A percentile compares a stretch with the other conserved stretches of the same genome.
Conservation (phyloP, 1,140 invertebrate genomes). For the Glossosoma conforme region DNA sequence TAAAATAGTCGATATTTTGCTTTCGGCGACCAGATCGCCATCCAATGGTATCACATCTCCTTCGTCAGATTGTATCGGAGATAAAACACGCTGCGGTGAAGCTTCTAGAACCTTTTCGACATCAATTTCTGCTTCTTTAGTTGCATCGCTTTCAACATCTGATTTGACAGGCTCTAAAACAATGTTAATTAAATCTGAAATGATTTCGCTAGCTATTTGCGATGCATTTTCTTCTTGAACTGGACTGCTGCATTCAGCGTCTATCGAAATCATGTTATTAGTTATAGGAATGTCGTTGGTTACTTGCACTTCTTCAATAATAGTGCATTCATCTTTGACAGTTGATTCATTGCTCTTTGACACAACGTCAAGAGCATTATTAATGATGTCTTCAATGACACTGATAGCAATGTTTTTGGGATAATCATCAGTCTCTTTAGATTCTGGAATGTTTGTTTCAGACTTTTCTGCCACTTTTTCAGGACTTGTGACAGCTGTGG, state of each 20-base stretch:
- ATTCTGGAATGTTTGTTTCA: conserved; percentile 47
- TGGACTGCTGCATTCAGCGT: conserved; percentile 8
- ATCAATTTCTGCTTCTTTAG: conserved; percentile 33
- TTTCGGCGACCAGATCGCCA: conserved; percentile 40
- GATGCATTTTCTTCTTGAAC: conserved; percentile 8
- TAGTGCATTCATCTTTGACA: too few species aligned
- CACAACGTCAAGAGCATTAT: conserved; percentile 47
- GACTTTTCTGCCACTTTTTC: conserved; percentile 48
- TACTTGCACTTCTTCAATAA: too few species aligned
- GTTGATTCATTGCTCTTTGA: neutral
- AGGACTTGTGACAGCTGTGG: conserved; percentile 52
- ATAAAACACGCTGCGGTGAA: conserved; percentile 24
- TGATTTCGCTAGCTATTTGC: conserved; percentile 16
- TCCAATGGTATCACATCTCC: conserved; percentile 44
- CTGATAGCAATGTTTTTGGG: conserved; percentile 45
- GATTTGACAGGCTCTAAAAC: conserved; percentile 2
- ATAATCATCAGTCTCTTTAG: conserved; percentile 53
- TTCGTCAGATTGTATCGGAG: conserved; percentile 41
- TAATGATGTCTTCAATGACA: conserved; percentile 47
- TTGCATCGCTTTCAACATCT: neutral
- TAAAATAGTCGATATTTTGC: conserved; percentile 21
- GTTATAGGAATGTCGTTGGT: neutral
- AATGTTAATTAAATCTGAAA: conserved; percentile 13
- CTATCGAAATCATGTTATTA: conserved; percentile 9
- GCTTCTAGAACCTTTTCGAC: conserved; percentile 31